Conservation (phyloP, 2,888 invertebrate species). For the Drosophila rellima region DNA sequence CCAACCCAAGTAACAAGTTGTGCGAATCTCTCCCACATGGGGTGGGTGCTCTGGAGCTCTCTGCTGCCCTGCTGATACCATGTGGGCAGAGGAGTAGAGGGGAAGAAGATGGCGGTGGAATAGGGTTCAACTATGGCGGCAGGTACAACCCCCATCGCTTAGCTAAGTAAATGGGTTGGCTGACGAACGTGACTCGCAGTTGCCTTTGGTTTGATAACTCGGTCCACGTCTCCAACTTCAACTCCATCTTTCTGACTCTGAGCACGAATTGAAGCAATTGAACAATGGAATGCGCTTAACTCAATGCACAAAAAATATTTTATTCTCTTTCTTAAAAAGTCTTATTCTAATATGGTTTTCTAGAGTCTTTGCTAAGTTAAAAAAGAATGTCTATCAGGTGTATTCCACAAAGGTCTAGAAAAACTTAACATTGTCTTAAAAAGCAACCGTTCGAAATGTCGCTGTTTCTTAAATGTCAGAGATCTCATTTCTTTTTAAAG, state of each 20-base stretch:
- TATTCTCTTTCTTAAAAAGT: too few relatives aligned
- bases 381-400: too few relatives aligned
- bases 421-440: too few relatives aligned
- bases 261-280: conserved; percentile 15
- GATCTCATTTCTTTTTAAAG: too few relatives aligned
- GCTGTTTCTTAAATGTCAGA: too few relatives aligned
- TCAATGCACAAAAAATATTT: conserved; percentile 18
- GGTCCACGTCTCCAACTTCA: conserved; percentile 23
- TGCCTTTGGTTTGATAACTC: conserved; percentile 52
- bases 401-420: too few relatives aligned
- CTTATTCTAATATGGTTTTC: too few relatives aligned
- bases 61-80: conserved; percentile 1
- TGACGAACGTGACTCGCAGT: conserved; percentile 76
- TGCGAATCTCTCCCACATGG: conserved; percentile 48
- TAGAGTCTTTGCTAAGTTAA: too few relatives aligned
- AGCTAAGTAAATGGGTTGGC: conserved; percentile 82
- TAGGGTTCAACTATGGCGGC: conserved; percentile 53
- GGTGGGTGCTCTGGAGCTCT: conserved; percentile 33
- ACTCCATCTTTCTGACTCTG: conserved; percentile 12
- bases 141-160: conserved; percentile 79
- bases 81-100: background rate
- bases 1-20: conserved; percentile 68
- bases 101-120: background rate
- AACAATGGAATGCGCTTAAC: conserved; percentile 44
- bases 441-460: too few relatives aligned